Evolutionary conservation across 2,797 vertebrate species (phyloP), one percentile per base, ranked within the genome.

Genomic region (Acanthornis magna): DNA sequence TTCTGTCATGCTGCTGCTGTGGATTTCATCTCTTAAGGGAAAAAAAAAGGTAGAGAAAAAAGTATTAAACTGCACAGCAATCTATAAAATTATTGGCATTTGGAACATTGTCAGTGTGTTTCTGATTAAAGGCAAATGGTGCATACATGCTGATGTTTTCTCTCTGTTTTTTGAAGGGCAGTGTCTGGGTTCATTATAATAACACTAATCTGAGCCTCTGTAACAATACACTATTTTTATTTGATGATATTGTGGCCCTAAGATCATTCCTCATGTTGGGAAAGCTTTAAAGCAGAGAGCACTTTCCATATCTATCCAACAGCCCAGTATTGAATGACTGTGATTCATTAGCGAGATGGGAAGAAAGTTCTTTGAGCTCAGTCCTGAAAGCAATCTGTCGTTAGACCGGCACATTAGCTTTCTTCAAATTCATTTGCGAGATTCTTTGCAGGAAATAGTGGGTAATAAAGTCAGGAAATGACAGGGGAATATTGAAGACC

Each of bases 381-480:
- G 74, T 15, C 82, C 76, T 85, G 85, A 91, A 92, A 92, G 88
- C 92, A 88, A 92, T 92, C 67, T 8, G 5, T 96, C 93, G 90
- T 85, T 68, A 89, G 43, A 60, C 29, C 17, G 36, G 70, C 65
- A 73, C 88, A 92, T 96, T 93, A 96, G 60, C 73, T 50, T 78
- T 84, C 67, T 32, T 67, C 79, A 76, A n/a, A 94, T 73, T 95
- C 30, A 82, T 91, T 91, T 93, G 70, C 14, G 30, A 89, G 79
- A 45, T 32, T 67, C 55, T 47, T 77, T 85, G 61, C 79, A 95
- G 91, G 94, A 95, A 95, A 92, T 87, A 84, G 85, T 36, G 62
- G 57, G 67, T 89, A 92, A 92, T 95, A 81, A 95, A 88, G 66
- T 25, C 62, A 91, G 88, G 88, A 96, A 92, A 95, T 86, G 80